Evolutionary conservation across 2,113 vertebrate genomes (phyloP).

Genomic region (Megaptera novaeangliae): DNA sequence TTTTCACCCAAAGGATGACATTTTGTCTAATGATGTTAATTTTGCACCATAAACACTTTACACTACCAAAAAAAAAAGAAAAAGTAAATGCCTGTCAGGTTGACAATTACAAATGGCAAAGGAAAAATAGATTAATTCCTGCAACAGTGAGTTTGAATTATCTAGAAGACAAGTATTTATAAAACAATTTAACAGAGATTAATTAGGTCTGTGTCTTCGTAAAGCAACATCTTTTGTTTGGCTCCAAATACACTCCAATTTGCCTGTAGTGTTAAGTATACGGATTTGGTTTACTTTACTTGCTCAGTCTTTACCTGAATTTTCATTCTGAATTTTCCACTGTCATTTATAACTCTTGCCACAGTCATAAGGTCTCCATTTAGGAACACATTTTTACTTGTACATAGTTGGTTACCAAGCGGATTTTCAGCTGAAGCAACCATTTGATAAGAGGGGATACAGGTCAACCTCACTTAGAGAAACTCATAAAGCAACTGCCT

Average conservation of each 20-base stretch:
- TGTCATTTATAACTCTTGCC: not conserved
- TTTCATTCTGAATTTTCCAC: slow-evolving; percentile 11
- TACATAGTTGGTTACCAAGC: not conserved
- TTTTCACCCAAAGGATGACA: slow-evolving; percentile 50
- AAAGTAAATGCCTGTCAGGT: slow-evolving; percentile 54
- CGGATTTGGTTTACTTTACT: not conserved
- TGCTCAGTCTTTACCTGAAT: slow-evolving; percentile 2
- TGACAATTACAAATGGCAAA: slow-evolving; percentile 60
- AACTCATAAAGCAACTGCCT: not conserved
- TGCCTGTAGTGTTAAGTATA: not conserved
- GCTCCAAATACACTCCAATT: not conserved
- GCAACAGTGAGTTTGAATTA: slow-evolving; percentile 55
- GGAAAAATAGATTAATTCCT: slow-evolving; percentile 60
- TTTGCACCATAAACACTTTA: slow-evolving; percentile 55
- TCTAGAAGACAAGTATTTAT: slow-evolving; percentile 55
- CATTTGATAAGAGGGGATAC: not conserved
- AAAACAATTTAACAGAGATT: slow-evolving; percentile 56
- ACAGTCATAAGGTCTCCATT: not conserved
- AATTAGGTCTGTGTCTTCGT: slow-evolving; percentile 57
- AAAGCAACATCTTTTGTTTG: slow-evolving; percentile 42
- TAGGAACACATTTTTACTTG: not conserved
- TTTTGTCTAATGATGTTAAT: slow-evolving; percentile 62
- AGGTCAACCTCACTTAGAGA: not conserved
- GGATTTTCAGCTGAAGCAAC: not conserved
- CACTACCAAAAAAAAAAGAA: not conserved